Evolutionary conservation across 1,140 invertebrate genomes (phyloP), one percentile per base, ranked within the genome.

Genomic region (Heliconius eleuchia): DNA sequence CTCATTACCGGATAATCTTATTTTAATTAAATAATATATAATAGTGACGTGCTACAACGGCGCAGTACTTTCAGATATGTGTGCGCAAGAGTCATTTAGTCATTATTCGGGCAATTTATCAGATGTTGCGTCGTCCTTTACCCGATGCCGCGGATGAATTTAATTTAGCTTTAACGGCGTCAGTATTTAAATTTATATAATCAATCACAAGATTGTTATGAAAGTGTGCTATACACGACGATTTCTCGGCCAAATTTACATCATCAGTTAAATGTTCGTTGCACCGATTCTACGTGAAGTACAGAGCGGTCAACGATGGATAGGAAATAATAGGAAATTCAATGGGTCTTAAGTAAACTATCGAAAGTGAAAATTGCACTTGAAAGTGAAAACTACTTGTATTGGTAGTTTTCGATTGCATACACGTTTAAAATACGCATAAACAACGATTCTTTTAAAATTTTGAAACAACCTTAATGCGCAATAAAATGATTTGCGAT

Each of bases 131-230:
- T 91, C 86, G 85, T 90, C 90, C 89, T 93, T 94, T 92, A 92
- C 86, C 85, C 85, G 87, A 90, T 85, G 91, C 91, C 92, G 91
- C 91, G 81, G 86, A 88, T 91, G 87, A 89, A 90, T 93, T 94
- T 92, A 93, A 94, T 92, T 92, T 89, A 85, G 85, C 87, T 90
- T 91, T 92, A 93, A 94, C 88, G 80, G 89, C 87, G 87, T 86
- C 85, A 88, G 89, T 92, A 92, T 94, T 94, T 89, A 93, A 91
- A 94, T 94, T 94, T 90, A 92, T 91, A 86, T 93, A 94, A 94
- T 94, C 92, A 93, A 94, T 94, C 92, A 94, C 83, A 76, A 83
- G 87, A 90, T 94, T 91, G 91, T 94, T 94, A 92, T 93, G 92
- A 93, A 94, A 94, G 91, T 92, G 89, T 89, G 88, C 86, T 87